phyloP scores from a whole-genome alignment of 2,113 vertebrate species.

The Porphyrio hochstetteri region DNA sequence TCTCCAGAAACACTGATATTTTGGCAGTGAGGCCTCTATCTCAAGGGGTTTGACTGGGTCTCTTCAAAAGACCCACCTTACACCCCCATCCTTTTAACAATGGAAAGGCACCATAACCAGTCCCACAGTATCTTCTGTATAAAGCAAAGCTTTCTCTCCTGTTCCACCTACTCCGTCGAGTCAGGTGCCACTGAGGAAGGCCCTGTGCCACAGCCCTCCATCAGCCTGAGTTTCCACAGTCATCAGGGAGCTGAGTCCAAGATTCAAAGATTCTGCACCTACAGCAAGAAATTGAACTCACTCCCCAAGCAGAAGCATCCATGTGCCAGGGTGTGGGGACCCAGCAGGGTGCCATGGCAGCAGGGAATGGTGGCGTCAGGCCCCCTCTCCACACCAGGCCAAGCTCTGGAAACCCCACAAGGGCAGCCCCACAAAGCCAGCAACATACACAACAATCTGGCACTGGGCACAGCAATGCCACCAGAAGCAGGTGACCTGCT shows the following conservation, averaged over 20 bases:
- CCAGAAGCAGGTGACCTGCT: not conserved
- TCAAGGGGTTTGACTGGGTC: not conserved
- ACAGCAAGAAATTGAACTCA: fast-evolving
- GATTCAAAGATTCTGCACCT: not conserved
- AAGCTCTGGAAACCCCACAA: not conserved
- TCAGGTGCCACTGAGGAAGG: fast-evolving
- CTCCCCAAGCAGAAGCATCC: not conserved
- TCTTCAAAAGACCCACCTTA: not conserved
- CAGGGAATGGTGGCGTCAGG: not conserved
- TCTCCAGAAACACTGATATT: not conserved
- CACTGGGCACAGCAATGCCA: fast-evolving
- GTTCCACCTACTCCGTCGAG: not conserved
- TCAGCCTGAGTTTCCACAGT: not conserved
- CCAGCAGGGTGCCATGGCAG: not conserved
- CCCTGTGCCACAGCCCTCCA: not conserved
- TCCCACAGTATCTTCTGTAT: fast-evolving
- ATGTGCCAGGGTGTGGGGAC: fast-evolving
- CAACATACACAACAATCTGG: not conserved
- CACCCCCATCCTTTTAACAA: not conserved
- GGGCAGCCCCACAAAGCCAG: not conserved
- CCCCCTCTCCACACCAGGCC: too few relatives aligned
- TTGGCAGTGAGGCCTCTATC: not conserved
- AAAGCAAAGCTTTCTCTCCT: not conserved
- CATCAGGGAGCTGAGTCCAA: not conserved
- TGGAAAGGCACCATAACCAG: fast-evolving